Base-by-base conservation (phyloP, 2,797 vertebrate genomes). In the Microctenopoma stevenorrisi region DNA sequence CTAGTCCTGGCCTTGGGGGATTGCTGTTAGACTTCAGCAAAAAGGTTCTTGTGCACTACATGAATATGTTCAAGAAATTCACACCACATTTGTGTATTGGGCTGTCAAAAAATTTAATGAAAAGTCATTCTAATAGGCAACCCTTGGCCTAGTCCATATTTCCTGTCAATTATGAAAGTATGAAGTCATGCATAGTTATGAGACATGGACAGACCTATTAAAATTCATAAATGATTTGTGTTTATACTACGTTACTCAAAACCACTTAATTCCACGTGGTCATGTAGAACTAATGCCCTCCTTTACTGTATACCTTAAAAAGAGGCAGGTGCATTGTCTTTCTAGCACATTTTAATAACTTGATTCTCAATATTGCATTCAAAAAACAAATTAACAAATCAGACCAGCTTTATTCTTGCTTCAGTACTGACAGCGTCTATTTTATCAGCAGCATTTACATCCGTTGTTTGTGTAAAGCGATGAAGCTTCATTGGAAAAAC, bases 121-220 rank as follows among this genome's bases (percentile, higher is more conserved):
- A 96, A 98, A 99, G 96, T 97, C 97, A 96, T 96, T 99, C 96
- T 98, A 97, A 97, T 96, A 95, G 96, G 95, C 94, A 95, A 96
- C 96, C 95, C 95, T 94, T 97, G 96, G 97, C 96, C 96, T 94
- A 93, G 94, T 95, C 96, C 96, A 97, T 98, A 97, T 97, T 96
- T 97, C 96, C 96, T 97, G 96, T 97, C 97, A 97, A 96, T 98
- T 98, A 98, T 95, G 94, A 95, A 96, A 95, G 95, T 95, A 95
- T 94, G 95, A 95, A 97, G 95, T 96, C 95, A 96, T 97, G 96
- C 96, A 97, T 98, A 99, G 97, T 98, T 98, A 98, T 97, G 95
- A 96, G 95, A 94, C 95, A 94, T 94, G 94, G 95, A 94, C 91
- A 91, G 94, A 94, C 93, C 94, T 95, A 97, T 97, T 96, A 96